Conservation (phyloP, 2,888 invertebrate genomes). For the Drosophila ustulata region DNA sequence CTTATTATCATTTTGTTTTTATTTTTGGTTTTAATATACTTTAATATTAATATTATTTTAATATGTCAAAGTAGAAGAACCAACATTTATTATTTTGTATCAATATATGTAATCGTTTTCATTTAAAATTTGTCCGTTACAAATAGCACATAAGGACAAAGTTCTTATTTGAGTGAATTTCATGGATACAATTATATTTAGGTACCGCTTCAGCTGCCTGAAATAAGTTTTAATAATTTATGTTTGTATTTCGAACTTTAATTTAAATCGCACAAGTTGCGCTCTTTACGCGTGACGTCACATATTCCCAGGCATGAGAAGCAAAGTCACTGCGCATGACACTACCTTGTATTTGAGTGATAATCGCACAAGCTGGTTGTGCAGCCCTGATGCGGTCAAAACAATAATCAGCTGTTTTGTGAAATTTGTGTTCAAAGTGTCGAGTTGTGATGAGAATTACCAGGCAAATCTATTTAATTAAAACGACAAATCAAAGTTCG, state of each 20-base stretch:
- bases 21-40: too few species aligned
- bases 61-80: too few species aligned
- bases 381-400: constrained; percentile 52
- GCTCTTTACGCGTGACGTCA: constrained; percentile 26
- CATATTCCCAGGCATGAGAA: neutral
- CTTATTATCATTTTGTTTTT: too few species aligned
- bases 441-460: constrained; percentile 13
- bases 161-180: neutral
- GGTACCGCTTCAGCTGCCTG: neutral
- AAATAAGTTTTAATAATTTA: too few species aligned
- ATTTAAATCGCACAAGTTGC: neutral
- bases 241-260: neutral
- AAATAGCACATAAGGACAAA: neutral
- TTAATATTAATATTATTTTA: too few species aligned
- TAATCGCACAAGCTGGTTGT: neutral
- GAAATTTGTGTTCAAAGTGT: constrained; percentile 13
- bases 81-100: too few species aligned
- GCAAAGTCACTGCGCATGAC: constrained; percentile 7
- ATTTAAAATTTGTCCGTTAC: neutral
- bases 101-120: too few species aligned
- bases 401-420: constrained; percentile 51
- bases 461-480: constrained; percentile 13
- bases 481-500: constrained; percentile 23
- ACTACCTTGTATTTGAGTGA: constrained; percentile 14
- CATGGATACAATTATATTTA: neutral